Evolutionary conservation across 2,888 invertebrate genomes (phyloP).

Genomic region (Thalpophila matura): DNA sequence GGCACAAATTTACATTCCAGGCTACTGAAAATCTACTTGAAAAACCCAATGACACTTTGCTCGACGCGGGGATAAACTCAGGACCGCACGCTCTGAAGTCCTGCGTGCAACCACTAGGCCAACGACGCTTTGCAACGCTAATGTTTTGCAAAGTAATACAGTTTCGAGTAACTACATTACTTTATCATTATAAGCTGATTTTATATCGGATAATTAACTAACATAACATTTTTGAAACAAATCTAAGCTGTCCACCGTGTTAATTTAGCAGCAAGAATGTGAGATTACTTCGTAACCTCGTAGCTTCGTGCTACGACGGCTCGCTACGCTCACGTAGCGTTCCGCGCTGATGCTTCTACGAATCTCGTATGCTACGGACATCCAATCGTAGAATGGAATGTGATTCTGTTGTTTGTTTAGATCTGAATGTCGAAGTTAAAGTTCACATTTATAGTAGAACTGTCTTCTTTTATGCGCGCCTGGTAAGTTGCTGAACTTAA

Average conservation of each 20-base stretch:
- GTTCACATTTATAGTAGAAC: slow-evolving; percentile 33
- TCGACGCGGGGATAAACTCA: too few relatives aligned
- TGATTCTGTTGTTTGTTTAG: slow-evolving; percentile 42
- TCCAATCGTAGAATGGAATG: slow-evolving; percentile 60
- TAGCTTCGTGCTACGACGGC: slow-evolving; percentile 41
- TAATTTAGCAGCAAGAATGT: slow-evolving; percentile 5
- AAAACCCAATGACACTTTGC: too few relatives aligned
- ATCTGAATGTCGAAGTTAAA: slow-evolving; percentile 28
- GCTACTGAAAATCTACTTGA: too few relatives aligned
- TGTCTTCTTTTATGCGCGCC: slow-evolving; percentile 7
- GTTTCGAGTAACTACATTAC: too few relatives aligned
- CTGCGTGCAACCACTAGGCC: too few relatives aligned
- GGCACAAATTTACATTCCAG: too few relatives aligned
- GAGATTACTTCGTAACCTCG: slow-evolving; percentile 27
- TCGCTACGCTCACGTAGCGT: slow-evolving; percentile 54
- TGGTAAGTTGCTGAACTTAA: slow-evolving; percentile 6
- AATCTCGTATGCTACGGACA: slow-evolving; percentile 52
- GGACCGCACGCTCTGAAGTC: too few relatives aligned
- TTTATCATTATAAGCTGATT: neutral
- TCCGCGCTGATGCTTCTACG: slow-evolving; percentile 49
- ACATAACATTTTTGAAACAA: neutral
- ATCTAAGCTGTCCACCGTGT: neutral
- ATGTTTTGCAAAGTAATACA: too few relatives aligned
- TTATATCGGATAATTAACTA: neutral
- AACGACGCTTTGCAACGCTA: too few relatives aligned